Evolutionary conservation across 35 echinoderm and acorn worm genomes (phyloP).

Genomic region (Eucidaris tribuloides): DNA sequence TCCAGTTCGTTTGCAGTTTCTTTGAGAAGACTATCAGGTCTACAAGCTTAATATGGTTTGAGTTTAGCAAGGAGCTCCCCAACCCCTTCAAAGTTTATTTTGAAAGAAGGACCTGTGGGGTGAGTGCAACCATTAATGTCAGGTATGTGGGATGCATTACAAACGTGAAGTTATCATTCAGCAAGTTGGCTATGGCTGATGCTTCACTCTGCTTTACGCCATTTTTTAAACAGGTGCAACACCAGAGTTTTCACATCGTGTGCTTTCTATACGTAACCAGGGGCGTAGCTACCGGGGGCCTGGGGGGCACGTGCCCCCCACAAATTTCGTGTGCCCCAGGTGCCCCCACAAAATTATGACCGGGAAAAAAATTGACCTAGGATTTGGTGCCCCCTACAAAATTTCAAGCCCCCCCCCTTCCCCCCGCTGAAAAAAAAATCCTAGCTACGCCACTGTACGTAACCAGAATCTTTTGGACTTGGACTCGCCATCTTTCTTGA

Average conservation of each 20-base stretch:
- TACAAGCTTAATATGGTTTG: not conserved
- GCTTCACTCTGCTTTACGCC: constrained; percentile 19
- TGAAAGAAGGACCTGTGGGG: not conserved
- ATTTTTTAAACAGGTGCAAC: constrained; percentile 27
- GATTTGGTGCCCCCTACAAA: too few species aligned
- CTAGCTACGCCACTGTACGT: too few species aligned
- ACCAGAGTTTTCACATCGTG: constrained; percentile 28
- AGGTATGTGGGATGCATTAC: not conserved
- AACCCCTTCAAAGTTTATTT: not conserved
- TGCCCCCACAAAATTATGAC: too few species aligned
- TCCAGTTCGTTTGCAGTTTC: constrained; percentile 5
- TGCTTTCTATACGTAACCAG: constrained; percentile 4
- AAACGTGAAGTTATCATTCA: constrained; percentile 1
- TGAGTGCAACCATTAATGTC: not conserved
- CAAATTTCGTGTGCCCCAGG: too few species aligned
- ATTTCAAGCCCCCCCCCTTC: too few species aligned
- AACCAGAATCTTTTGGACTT: constrained; percentile 13
- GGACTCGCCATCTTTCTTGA: not conserved
- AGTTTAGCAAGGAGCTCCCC: not conserved
- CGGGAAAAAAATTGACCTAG: too few species aligned
- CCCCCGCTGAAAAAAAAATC: too few species aligned
- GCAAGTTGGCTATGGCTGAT: not conserved
- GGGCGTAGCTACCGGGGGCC: too few species aligned
- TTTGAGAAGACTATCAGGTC: constrained; percentile 19
- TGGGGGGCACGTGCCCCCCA: too few species aligned